phyloP scores from a whole-genome alignment of 2,797 vertebrate genomes.

The Momotus momota region DNA sequence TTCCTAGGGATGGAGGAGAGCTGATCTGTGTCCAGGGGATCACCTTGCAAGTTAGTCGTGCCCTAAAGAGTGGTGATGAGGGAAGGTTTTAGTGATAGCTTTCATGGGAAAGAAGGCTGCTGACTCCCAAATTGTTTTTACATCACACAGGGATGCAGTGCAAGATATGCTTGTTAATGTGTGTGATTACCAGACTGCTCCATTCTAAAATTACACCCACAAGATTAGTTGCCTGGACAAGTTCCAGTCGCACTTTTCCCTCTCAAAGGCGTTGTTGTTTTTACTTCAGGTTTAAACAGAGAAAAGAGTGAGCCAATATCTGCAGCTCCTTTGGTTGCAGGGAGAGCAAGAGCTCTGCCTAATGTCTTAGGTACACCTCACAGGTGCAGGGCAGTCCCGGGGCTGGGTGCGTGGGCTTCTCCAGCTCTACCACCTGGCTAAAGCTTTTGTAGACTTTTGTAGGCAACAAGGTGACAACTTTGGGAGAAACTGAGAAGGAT shows the following conservation, averaged over 20 bases:
- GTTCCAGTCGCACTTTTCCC: neutral
- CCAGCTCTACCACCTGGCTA: neutral
- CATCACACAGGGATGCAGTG: neutral
- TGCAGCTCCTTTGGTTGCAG: neutral
- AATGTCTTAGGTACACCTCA: conserved; percentile 36
- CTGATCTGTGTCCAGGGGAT: neutral
- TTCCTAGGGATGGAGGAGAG: neutral
- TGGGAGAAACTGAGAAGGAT: neutral
- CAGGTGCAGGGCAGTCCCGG: neutral
- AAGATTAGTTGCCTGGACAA: neutral
- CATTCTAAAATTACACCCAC: neutral
- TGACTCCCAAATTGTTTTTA: neutral
- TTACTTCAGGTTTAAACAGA: conserved; percentile 21
- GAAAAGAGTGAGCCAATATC: neutral
- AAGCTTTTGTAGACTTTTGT: conserved; percentile 62
- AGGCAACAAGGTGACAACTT: conserved; percentile 15
- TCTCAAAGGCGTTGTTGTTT: neutral
- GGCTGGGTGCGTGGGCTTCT: neutral
- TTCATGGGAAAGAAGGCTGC: neutral
- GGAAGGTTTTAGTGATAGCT: neutral
- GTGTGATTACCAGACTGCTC: neutral
- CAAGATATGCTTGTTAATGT: neutral
- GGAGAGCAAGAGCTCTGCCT: neutral
- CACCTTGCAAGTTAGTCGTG: neutral
- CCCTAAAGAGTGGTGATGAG: neutral